Evolutionary conservation across 2,113 vertebrate species (phyloP).

Genomic region (Acanthisitta chloris): DNA sequence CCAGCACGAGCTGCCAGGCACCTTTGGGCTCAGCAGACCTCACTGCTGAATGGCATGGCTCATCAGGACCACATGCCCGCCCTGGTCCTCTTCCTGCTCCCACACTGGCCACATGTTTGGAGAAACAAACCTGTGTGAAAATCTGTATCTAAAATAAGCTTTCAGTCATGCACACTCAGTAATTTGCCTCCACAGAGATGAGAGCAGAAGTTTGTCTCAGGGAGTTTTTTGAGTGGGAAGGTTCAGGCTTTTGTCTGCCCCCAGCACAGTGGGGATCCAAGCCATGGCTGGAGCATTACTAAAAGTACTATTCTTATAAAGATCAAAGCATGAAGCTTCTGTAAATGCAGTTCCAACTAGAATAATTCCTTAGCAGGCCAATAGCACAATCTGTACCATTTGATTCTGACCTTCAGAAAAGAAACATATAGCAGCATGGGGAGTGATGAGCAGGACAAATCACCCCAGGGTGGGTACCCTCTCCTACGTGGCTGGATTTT

Average conservation of each 20-base stretch:
- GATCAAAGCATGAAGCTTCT: background rate
- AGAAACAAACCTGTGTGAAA: background rate
- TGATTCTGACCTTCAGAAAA: background rate
- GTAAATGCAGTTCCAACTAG: background rate
- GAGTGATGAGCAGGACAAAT: background rate
- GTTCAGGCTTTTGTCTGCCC: background rate
- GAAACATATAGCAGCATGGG: background rate
- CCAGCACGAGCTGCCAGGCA: background rate
- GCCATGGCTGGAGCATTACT: background rate
- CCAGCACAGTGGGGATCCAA: background rate
- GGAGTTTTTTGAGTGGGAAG: background rate
- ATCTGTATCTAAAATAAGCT: background rate
- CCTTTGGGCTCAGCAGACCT: background rate
- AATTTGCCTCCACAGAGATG: background rate
- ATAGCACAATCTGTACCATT: background rate
- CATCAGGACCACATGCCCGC: background rate
- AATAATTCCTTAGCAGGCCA: background rate
- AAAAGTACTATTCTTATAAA: background rate
- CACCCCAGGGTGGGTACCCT: background rate
- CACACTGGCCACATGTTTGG: background rate
- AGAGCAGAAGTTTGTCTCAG: background rate
- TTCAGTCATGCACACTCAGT: background rate
- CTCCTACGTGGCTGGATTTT: background rate
- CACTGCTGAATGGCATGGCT: background rate
- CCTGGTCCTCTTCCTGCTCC: background rate